Base-by-base conservation (phyloP, 1,140 invertebrate species). In the Thalassaphorura encarpata region DNA sequence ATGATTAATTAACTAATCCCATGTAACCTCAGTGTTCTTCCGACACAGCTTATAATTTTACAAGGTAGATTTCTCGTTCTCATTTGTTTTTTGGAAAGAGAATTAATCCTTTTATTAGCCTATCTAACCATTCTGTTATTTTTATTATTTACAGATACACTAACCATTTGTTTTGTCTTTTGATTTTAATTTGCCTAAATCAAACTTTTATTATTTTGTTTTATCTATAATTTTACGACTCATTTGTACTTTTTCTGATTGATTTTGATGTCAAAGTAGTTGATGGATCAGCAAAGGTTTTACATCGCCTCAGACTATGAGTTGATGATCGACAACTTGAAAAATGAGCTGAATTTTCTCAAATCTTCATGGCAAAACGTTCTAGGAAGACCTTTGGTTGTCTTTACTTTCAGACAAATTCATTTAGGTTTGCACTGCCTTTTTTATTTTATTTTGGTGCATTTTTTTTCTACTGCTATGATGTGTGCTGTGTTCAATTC, bases 301-400 rank as follows among this genome's bases (percentile, higher is more conserved):
- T 95, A 96, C 83, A 89, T 95, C 70, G 91, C 91, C 71, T 92
- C 89, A 68, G 92, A 96, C 76, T 89, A 91, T 76, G 87, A 94
- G 74, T 79, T 96, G 72, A 87, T 96, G 83, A 88, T 96, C 72
- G 92, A 96, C 78, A 93, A 89, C 72, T 89, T 93, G 77, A 93
- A 91, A 79, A 87, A 86, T 68, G 89, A 94, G 79, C 85, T 95
- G 69, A 88, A 91, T 81, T 94, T 94, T 78, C 82, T 95, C 75
- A 93, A 94, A 77, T 91, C 86, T 64, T 88, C 85, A 70, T 95
- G 90, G 90, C 87, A 90, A 77, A 89, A 90, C 76, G 86, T 92
- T 75, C 81, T 91, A 70, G 90, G 90, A 63, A 79, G 89, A 68
- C 90, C 90, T 51, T 78, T 91, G 67, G 85, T 93, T 70, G 86